Evolutionary conservation across 2,888 invertebrate genomes (phyloP).

Genomic region (Yponomeuta malinellus): DNA sequence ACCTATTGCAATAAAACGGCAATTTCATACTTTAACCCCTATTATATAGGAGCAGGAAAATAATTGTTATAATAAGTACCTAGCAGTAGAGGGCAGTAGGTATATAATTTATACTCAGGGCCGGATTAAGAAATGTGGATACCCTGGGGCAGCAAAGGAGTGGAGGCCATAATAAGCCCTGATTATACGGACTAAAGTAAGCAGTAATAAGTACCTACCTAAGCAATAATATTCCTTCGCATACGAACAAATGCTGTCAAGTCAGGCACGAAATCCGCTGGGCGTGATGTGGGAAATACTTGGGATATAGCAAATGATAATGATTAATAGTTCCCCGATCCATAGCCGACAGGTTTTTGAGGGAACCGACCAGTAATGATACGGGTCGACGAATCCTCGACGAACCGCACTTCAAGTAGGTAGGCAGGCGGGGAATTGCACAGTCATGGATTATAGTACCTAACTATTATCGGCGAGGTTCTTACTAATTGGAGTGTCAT

Average conservation of each 20-base stretch:
- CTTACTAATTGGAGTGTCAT: background rate
- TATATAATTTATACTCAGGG: no score
- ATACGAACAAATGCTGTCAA: background rate
- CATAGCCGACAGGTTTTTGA: conserved; percentile 18
- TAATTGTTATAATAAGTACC: no score
- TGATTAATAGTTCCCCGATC: conserved; percentile 25
- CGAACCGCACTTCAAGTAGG: conserved; percentile 32
- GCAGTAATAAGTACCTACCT: no score
- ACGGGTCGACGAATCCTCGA: conserved; percentile 43
- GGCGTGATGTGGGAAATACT: conserved; percentile 8
- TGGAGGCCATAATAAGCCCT: no score
- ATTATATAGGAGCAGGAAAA: no score
- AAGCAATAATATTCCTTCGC: background rate
- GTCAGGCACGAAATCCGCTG: background rate
- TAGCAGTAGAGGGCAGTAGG: no score
- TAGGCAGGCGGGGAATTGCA: conserved; percentile 28
- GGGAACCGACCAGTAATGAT: conserved; percentile 40
- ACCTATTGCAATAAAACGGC: no score
- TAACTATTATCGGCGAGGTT: background rate
- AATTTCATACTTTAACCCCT: no score
- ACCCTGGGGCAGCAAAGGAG: no score
- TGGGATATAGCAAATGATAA: conserved; percentile 17
- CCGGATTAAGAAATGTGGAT: no score
- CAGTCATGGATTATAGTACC: conserved; percentile 29
- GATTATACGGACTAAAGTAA: no score